Percentiles rank a stretch among this genome's conserved stretches.
These are phyloP conservation scores for human (Homo sapiens) DNA, from an alignment of 2,113 vertebrate species.

Conservation along the genomic window GRCh38 chr9:32940501-32941000, in stretches of 20 bases:
- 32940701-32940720: not conserved
- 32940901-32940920: not conserved
- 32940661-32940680: not conserved
- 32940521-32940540: too few species aligned
- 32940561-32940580: too few species aligned
- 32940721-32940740: not conserved
- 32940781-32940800: constrained; percentile 1
- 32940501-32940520: too few species aligned
- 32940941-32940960: not conserved
- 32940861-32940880: not conserved
- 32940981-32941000: not conserved
- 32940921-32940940: not conserved
- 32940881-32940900: not conserved
- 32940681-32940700: not conserved
- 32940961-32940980: not conserved
- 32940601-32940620: not conserved
- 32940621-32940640: not conserved
- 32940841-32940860: not conserved
- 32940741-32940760: not conserved
- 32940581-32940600: too few species aligned
- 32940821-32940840: not conserved
- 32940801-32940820: not conserved
- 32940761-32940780: not conserved
- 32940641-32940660: not conserved
- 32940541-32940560: too few species aligned